Conservation (phyloP, 2,888 invertebrate species). For the Pristionchus mayeri region DNA sequence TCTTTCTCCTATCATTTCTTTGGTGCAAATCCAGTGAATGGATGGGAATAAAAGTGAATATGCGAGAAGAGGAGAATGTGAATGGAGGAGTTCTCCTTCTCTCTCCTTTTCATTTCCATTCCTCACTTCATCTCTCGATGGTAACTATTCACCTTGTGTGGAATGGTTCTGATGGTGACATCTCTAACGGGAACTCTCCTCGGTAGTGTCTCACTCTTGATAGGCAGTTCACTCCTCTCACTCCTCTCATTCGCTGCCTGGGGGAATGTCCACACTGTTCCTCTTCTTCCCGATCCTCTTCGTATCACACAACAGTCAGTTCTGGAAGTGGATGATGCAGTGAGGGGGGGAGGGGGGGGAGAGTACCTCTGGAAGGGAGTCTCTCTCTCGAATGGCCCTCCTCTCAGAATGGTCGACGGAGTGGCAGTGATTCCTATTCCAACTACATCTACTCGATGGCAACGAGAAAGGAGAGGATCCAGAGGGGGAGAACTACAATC, state of each 20-base stretch:
- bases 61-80: too few relatives aligned
- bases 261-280: constrained; percentile 43
- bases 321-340: too few relatives aligned
- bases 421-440: constrained; percentile 49
- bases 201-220: constrained; percentile 14
- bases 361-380: background rate
- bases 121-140: background rate
- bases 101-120: constrained; percentile 2
- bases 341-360: too few relatives aligned
- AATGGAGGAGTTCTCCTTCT: too few relatives aligned
- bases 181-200: background rate
- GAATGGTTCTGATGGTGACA: constrained; percentile 27
- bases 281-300: background rate
- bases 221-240: background rate
- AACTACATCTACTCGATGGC: constrained; percentile 23
- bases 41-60: constrained; percentile 25
- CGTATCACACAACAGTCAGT: constrained; percentile 36
- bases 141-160: background rate
- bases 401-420: constrained; percentile 8
- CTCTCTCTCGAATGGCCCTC: constrained; percentile 44
- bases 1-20: constrained; percentile 1
- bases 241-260: background rate
- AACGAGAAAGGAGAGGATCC: background rate
- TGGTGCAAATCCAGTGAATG: background rate
- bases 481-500: constrained; percentile 24